A percentile compares a stretch with the other conserved stretches of the same genome.
phyloP scores from a whole-genome alignment of 2,888 invertebrate species.

The Chorisops tibialis region DNA sequence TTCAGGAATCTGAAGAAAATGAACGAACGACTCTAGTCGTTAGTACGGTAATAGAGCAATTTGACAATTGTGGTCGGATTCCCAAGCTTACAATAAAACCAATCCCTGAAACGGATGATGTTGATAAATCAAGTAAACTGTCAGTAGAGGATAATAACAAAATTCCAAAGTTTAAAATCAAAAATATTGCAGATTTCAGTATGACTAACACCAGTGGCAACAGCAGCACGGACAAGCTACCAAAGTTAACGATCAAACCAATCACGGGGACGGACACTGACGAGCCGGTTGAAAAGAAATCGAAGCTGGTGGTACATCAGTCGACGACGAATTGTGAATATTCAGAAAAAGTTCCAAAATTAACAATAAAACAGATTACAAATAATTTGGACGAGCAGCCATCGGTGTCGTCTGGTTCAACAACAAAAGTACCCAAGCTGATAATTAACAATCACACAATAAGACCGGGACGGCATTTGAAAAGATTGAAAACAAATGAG shows the following conservation, averaged over 20 bases:
- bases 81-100: conserved; percentile 34
- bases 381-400: conserved; percentile 39
- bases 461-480: not conserved
- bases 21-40: not conserved
- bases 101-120: not conserved
- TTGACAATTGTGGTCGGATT: conserved; percentile 4
- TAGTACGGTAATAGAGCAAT: too few species aligned
- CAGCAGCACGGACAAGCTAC: conserved; percentile 23
- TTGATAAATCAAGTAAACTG: conserved; percentile 35
- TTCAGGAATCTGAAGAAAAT: not conserved
- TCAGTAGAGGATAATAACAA: conserved; percentile 44
- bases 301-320: not conserved
- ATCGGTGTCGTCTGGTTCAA: conserved; percentile 41
- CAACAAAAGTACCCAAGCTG: conserved; percentile 48
- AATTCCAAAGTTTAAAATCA: conserved; percentile 26
- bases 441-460: conserved; percentile 44
- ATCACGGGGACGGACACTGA: not conserved
- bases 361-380: conserved; percentile 53
- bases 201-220: conserved; percentile 42
- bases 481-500: not conserved
- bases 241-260: conserved; percentile 26
- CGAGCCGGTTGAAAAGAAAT: conserved; percentile 12
- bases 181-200: conserved; percentile 38
- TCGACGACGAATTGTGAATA: conserved; percentile 15
- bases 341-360: conserved; percentile 52